phyloP scores from a whole-genome alignment of 2,888 invertebrate species.

The Tethea ocularis region DNA sequence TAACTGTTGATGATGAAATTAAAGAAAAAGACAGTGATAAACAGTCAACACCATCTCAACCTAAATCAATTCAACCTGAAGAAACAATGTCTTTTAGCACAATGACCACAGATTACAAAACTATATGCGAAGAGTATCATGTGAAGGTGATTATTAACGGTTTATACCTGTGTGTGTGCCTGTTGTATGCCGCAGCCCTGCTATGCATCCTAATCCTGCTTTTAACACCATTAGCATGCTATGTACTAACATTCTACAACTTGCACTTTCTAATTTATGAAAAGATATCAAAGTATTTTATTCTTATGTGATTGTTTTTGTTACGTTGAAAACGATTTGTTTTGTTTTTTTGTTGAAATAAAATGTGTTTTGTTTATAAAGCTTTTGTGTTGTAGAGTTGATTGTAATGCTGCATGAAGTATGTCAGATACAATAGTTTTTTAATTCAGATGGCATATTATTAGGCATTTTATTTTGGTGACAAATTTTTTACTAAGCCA shows the following conservation, averaged over 20 bases:
- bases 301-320: conserved; percentile 12
- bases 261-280: conserved; percentile 41
- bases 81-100: conserved; percentile 80
- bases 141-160: conserved; percentile 77
- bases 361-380: conserved; percentile 5
- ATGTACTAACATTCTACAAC: conserved; percentile 43
- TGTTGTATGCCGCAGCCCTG: conserved; percentile 31
- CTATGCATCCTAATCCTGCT: conserved; percentile 43
- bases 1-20: conserved; percentile 60
- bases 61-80: conserved; percentile 66
- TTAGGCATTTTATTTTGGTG: too few relatives aligned
- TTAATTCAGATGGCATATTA: not conserved
- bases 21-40: conserved; percentile 49
- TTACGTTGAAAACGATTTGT: conserved; percentile 15
- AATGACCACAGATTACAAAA: conserved; percentile 88
- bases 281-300: conserved; percentile 38
- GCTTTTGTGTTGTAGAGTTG: conserved; percentile 7
- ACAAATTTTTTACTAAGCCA: too few relatives aligned
- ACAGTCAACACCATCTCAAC: conserved; percentile 53
- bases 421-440: not conserved
- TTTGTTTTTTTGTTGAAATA: conserved; percentile 15
- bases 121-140: conserved; percentile 87
- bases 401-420: not conserved
- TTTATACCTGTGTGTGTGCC: conserved; percentile 43
- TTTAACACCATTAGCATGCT: conserved; percentile 50